Percentiles rank a stretch among this genome's conserved stretches.
phyloP scores from a whole-genome alignment of 2,113 vertebrate species.

The Pterocles orientalis region DNA sequence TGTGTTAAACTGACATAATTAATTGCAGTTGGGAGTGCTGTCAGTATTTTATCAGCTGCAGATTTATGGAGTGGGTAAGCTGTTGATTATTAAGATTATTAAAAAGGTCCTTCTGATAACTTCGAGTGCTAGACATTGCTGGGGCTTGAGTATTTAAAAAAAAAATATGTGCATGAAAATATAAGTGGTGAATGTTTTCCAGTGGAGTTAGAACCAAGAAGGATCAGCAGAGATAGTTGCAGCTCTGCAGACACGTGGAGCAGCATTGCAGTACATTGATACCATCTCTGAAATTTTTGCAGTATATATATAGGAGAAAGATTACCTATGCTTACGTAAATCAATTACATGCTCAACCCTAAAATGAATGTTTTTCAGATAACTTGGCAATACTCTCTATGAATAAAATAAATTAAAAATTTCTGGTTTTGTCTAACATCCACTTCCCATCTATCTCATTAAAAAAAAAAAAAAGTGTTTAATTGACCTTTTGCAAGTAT shows the following conservation, averaged over 20 bases:
- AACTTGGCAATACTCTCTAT: neutral
- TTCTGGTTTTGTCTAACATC: neutral
- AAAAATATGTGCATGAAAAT: neutral
- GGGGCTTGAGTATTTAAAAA: neutral
- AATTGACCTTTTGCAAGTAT: neutral
- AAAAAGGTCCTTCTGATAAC: neutral
- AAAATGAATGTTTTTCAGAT: neutral
- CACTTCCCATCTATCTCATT: neutral
- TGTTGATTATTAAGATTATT: neutral
- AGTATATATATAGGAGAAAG: neutral
- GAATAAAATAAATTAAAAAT: neutral
- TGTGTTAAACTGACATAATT: neutral
- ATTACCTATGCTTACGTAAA: neutral
- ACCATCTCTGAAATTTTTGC: neutral
- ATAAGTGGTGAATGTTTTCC: neutral
- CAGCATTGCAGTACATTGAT: neutral
- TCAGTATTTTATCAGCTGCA: conserved; percentile 10
- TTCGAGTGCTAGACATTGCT: neutral
- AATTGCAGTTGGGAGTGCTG: neutral
- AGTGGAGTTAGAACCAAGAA: neutral
- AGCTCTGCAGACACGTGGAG: neutral
- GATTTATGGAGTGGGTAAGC: neutral
- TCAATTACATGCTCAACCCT: neutral
- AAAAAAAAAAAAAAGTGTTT: neutral
- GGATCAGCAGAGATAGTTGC: neutral